Conservation (phyloP, 2,888 invertebrate genomes). For the Volucella inflata region DNA sequence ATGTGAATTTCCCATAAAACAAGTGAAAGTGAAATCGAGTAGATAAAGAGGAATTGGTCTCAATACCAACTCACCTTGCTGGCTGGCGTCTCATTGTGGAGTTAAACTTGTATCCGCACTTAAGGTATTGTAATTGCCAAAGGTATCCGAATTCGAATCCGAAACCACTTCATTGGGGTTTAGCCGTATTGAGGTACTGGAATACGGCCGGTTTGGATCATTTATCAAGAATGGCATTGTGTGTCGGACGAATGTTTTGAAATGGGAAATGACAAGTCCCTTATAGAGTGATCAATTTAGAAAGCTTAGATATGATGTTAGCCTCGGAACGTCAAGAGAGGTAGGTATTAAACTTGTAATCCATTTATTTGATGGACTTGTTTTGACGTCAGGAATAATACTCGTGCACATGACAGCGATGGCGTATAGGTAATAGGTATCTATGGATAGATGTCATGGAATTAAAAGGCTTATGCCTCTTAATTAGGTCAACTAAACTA, state of each 20-base stretch:
- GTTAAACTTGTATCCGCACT: slow-evolving; percentile 13
- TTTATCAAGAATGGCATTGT: slow-evolving; percentile 29
- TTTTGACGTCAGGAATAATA: slow-evolving; percentile 25
- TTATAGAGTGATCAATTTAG: slow-evolving; percentile 23
- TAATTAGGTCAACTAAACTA: slow-evolving; percentile 26
- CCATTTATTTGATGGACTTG: slow-evolving; percentile 33
- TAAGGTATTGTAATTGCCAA: slow-evolving; percentile 12
- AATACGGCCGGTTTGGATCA: background rate
- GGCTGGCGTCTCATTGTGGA: background rate
- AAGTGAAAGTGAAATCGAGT: slow-evolving; percentile 15
- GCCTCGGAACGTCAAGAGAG: slow-evolving; percentile 1
- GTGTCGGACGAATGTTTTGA: slow-evolving; percentile 26
- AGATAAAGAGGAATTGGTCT: background rate
- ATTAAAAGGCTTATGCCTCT: slow-evolving; percentile 12
- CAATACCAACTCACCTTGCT: background rate
- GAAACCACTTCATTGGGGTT: background rate
- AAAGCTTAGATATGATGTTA: slow-evolving; percentile 18
- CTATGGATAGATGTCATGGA: background rate
- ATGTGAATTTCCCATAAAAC: slow-evolving; percentile 9
- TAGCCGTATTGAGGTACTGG: background rate
- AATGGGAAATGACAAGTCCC: background rate
- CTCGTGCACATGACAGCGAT: background rate
- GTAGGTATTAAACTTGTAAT: slow-evolving; percentile 25
- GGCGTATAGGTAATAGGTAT: background rate
- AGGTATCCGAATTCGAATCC: background rate